phyloP scores from a whole-genome alignment of 2,888 invertebrate species.

The Brachyopa scutellaris region DNA sequence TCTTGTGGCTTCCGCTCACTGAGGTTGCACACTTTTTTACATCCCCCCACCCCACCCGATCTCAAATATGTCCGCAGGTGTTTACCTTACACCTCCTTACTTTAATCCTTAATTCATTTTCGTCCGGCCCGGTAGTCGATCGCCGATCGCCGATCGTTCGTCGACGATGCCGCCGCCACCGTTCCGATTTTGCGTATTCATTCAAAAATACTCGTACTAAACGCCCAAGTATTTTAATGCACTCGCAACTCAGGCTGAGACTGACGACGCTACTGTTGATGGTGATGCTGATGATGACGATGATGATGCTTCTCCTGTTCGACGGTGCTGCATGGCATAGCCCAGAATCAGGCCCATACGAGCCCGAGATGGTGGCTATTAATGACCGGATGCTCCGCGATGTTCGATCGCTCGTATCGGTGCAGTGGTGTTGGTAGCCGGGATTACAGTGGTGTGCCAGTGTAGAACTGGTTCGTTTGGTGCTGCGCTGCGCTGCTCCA shows the following conservation, averaged over 20 bases:
- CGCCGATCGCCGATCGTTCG: conserved; percentile 11
- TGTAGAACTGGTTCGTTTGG: conserved; percentile 54
- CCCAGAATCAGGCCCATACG: conserved; percentile 27
- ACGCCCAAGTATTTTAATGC: conserved; percentile 67
- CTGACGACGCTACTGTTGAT: conserved; percentile 56
- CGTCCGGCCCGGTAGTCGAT: conserved; percentile 18
- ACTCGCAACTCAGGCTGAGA: conserved; percentile 49
- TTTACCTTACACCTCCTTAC: conserved; percentile 69
- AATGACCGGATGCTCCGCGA: conserved; percentile 70
- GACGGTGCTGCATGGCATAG: conserved; percentile 16
- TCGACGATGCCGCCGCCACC: no score
- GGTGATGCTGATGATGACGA: conserved; percentile 37
- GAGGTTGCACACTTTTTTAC: conserved; percentile 18
- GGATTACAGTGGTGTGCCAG: conserved; percentile 40
- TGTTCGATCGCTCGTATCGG: conserved; percentile 59
- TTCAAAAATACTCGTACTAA: conserved; percentile 60
- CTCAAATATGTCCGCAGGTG: conserved; percentile 69
- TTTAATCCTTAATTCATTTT: conserved; percentile 54
- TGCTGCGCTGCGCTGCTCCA: conserved; percentile 54
- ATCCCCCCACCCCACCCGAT: no score
- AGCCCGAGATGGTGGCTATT: conserved; percentile 58
- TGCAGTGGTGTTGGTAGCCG: conserved; percentile 29
- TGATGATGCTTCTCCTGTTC: conserved; percentile 18
- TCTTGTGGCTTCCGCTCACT: conserved; percentile 65
- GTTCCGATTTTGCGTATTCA: conserved; percentile 62